Conservation (phyloP, 2,888 invertebrate genomes). For the Sylvicola cinctus region DNA sequence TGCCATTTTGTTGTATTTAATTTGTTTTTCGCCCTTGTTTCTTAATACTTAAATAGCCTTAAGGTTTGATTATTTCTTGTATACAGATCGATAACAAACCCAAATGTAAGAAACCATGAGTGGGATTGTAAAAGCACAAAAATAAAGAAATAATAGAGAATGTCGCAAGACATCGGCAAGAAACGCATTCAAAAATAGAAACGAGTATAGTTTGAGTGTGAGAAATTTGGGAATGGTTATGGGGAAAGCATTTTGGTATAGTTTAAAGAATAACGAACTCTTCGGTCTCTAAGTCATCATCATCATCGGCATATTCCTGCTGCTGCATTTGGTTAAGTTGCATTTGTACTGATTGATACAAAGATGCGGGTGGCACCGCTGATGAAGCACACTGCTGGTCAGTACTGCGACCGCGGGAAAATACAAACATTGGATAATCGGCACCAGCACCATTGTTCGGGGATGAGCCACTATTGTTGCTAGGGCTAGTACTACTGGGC, state of each 20-base stretch:
- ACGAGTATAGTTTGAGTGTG: too few species aligned
- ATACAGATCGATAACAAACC: too few species aligned
- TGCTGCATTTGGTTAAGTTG: constrained; percentile 33
- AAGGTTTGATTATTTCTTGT: too few species aligned
- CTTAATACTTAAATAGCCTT: too few species aligned
- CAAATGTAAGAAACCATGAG: too few species aligned
- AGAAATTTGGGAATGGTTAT: background rate
- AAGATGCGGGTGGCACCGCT: constrained; percentile 18
- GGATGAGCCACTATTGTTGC: constrained; percentile 7
- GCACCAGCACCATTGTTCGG: constrained; percentile 28
- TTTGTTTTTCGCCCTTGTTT: too few species aligned
- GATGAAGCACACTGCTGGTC: constrained; percentile 19
- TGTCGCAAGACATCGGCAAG: too few species aligned
- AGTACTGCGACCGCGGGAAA: constrained; percentile 48
- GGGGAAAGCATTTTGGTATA: background rate
- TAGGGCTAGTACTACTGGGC: constrained; percentile 9
- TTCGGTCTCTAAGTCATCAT: constrained; percentile 47
- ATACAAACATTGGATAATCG: constrained; percentile 62
- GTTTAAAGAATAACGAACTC: constrained; percentile 47
- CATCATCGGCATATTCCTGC: constrained; percentile 31
- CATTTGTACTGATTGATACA: constrained; percentile 32
- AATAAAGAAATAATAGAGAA: too few species aligned
- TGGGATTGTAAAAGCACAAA: too few species aligned
- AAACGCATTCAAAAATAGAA: too few species aligned
- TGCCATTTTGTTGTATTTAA: too few species aligned